Conservation (phyloP, 2,113 vertebrate genomes). For the Dendrocopos noguchii region DNA sequence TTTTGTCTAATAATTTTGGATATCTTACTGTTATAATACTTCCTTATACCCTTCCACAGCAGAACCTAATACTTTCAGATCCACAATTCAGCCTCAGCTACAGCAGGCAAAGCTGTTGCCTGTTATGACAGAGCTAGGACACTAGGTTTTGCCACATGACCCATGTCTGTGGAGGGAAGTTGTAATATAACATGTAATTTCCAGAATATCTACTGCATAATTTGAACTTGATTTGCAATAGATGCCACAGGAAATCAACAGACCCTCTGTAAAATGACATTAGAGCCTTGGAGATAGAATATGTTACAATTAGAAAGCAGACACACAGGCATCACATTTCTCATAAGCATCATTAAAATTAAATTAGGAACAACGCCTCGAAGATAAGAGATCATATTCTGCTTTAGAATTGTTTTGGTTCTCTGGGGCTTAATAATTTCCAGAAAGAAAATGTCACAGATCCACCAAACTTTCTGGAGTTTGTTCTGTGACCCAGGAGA, state of each 20-base stretch:
- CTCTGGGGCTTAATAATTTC: constrained; percentile 18
- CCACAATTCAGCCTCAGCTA: background rate
- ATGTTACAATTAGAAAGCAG: constrained; percentile 29
- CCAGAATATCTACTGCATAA: background rate
- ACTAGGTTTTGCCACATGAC: background rate
- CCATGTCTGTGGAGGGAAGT: background rate
- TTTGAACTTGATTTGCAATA: background rate
- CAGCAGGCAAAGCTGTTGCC: background rate
- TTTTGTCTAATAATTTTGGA: background rate
- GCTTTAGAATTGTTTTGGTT: constrained; percentile 16
- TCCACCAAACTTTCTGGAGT: background rate
- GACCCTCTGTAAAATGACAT: background rate
- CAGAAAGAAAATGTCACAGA: background rate
- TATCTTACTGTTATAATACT: background rate
- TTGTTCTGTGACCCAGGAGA: background rate
- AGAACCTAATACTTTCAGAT: background rate
- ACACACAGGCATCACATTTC: background rate
- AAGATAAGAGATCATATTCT: constrained; percentile 31
- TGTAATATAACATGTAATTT: constrained; percentile 10
- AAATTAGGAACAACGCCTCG: constrained; percentile 30
- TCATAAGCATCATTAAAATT: constrained; percentile 50
- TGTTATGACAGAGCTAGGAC: constrained; percentile 20
- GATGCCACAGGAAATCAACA: constrained; percentile 22
- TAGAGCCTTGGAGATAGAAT: background rate
- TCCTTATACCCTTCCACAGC: background rate